Evolutionary conservation across 1,140 invertebrate species (phyloP).

Genomic region (Tetramorium simillimum): DNA sequence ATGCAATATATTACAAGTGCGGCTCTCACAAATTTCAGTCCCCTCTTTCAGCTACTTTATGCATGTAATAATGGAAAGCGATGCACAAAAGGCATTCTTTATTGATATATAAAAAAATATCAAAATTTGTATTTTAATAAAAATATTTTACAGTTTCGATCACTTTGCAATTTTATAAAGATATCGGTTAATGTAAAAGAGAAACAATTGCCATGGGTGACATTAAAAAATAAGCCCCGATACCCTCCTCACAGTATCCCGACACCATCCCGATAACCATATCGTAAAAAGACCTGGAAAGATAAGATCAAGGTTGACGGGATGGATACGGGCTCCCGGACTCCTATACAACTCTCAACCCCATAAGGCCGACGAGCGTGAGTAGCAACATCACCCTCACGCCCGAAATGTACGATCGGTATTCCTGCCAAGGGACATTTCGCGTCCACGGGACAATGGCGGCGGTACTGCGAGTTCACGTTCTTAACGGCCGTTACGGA

Average conservation of each 20-base stretch:
- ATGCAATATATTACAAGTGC: neutral
- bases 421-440: conserved; percentile 58
- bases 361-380: conserved; percentile 33
- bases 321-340: conserved; percentile 35
- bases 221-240: neutral
- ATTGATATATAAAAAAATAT: neutral
- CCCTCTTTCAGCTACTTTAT: neutral
- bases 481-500: conserved; percentile 69
- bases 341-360: conserved; percentile 7
- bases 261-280: neutral
- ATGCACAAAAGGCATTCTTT: neutral
- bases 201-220: neutral
- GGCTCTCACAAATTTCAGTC: neutral
- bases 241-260: neutral
- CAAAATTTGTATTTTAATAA: neutral
- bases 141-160: neutral
- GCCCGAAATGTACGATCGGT: conserved; percentile 61
- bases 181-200: neutral
- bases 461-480: conserved; percentile 44
- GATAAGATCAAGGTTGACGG: conserved; percentile 38
- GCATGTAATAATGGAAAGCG: neutral
- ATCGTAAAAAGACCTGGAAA: neutral
- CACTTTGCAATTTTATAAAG: neutral
- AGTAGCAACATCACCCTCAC: conserved; percentile 29
- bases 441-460: conserved; percentile 56